Evolutionary conservation across 2,113 vertebrate genomes (phyloP).

Genomic region (Stigmatopora argus): DNA sequence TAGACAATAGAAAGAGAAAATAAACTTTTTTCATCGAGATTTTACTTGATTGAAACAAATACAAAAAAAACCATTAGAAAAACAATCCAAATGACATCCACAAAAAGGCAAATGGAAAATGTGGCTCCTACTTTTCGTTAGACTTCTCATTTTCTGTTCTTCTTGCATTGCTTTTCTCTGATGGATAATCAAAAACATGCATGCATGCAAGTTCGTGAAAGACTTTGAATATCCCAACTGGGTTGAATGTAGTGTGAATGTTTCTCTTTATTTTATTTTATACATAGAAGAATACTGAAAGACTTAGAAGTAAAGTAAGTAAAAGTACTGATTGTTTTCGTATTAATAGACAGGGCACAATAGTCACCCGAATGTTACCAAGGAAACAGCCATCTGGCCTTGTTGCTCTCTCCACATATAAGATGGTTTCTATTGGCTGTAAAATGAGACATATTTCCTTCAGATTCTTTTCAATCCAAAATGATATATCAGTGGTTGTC

Average conservation of each 20-base stretch:
- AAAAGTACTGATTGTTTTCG: not conserved
- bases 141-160: no score
- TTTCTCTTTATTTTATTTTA: no score
- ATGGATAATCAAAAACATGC: no score
- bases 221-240: no score
- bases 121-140: not conserved
- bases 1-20: not conserved
- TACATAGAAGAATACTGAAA: no score
- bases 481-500: not conserved
- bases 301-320: no score
- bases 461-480: not conserved
- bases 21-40: not conserved
- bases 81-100: not conserved
- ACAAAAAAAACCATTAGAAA: not conserved
- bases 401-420: not conserved
- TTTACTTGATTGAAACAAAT: not conserved
- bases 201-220: no score
- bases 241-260: no score
- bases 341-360: not conserved
- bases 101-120: not conserved
- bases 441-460: not conserved
- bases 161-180: no score
- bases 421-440: not conserved
- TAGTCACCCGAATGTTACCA: not conserved
- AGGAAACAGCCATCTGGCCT: not conserved